phyloP scores from a whole-genome alignment of 2,797 vertebrate genomes.

The Brotula barbata region DNA sequence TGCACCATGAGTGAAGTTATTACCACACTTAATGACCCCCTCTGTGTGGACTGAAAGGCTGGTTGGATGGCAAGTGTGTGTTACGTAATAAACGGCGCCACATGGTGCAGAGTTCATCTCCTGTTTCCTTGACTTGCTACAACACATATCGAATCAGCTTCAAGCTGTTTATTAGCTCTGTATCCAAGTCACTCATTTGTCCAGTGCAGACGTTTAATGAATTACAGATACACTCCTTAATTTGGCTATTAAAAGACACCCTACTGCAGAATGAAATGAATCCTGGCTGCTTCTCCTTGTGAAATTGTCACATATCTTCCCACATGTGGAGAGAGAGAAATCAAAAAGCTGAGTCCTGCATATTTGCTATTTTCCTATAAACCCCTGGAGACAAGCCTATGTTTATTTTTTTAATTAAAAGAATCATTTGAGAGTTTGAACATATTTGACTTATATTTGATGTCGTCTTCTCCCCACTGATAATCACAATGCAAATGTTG shows the following conservation, averaged over 20 bases:
- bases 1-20: no score
- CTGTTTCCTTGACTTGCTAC: no score
- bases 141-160: constrained; percentile 38
- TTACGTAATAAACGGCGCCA: no score
- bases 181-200: constrained; percentile 50
- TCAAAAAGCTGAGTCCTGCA: constrained; percentile 32
- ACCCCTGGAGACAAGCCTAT: no score
- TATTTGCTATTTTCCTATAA: background rate
- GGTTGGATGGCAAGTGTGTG: no score
- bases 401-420: constrained; percentile 15
- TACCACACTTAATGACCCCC: no score
- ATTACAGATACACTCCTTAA: constrained; percentile 45
- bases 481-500: background rate
- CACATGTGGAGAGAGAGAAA: constrained; percentile 42
- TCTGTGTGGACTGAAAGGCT: no score
- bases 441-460: background rate
- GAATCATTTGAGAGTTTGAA: constrained; percentile 11
- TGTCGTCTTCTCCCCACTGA: background rate
- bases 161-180: constrained; percentile 55
- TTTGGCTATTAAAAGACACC: constrained; percentile 49
- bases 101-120: no score
- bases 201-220: constrained; percentile 42
- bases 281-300: constrained; percentile 32
- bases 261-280: constrained; percentile 48
- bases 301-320: constrained; percentile 33